Conservation (phyloP, 2,797 vertebrate genomes). For the Tadarida brasiliensis region DNA sequence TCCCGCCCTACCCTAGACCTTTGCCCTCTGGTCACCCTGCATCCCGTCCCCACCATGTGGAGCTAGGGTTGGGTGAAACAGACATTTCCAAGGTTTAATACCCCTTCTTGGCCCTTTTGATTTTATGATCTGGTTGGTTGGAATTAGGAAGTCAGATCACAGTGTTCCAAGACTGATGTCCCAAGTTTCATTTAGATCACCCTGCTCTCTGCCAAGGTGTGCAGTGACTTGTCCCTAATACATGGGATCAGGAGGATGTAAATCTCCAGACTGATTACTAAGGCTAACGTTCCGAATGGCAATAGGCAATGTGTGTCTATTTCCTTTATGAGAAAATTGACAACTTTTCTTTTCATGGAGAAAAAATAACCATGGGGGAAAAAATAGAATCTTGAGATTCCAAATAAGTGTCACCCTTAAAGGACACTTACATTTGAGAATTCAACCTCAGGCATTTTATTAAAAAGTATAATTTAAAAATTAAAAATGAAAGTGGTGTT, state of each 20-base stretch:
- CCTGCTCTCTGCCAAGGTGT: neutral
- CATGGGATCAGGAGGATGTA: neutral
- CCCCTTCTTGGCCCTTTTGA: neutral
- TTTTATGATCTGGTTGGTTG: neutral
- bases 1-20: neutral
- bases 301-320: neutral
- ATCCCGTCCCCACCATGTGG: neutral
- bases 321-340: neutral
- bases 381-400: slow-evolving; percentile 19
- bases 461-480: slow-evolving; percentile 7
- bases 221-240: neutral
- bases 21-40: neutral
- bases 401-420: neutral
- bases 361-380: neutral
- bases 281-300: neutral
- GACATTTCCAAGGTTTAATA: neutral
- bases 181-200: neutral
- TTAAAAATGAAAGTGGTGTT: neutral
- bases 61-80: neutral
- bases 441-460: slow-evolving; percentile 6
- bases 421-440: neutral
- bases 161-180: neutral
- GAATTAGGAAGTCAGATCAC: neutral
- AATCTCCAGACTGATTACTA: neutral
- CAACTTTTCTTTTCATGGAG: neutral